phyloP scores from a whole-genome alignment of 2,113 vertebrate genomes.

The Bubo scandiacus region DNA sequence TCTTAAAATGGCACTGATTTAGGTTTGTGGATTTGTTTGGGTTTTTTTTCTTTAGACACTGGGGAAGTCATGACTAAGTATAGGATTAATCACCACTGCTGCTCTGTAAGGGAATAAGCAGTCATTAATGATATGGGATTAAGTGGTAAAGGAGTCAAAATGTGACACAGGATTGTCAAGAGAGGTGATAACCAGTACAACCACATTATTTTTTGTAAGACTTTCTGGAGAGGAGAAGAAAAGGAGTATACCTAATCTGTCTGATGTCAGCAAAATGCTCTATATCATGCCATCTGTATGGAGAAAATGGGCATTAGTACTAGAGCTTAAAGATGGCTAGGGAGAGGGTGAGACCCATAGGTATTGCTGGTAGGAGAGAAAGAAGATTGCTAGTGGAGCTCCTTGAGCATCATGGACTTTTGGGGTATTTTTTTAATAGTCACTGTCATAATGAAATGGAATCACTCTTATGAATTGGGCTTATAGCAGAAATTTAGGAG shows the following conservation, averaged over 20 bases:
- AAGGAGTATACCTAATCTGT: not conserved
- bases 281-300: not conserved
- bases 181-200: not conserved
- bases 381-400: not conserved
- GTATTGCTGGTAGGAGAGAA: not conserved
- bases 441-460: not conserved
- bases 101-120: not conserved
- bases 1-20: not conserved
- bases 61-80: not conserved
- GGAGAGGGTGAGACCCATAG: not conserved
- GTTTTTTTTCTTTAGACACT: not conserved
- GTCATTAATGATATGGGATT: not conserved
- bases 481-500: not conserved
- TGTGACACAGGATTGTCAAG: not conserved
- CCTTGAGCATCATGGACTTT: not conserved
- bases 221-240: not conserved
- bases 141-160: not conserved
- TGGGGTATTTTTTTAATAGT: not conserved
- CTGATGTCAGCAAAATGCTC: not conserved
- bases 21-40: not conserved
- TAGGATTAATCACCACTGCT: not conserved
- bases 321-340: not conserved
- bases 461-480: not conserved
- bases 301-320: not conserved
- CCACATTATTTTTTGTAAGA: not conserved